These are phyloP conservation scores for Mesochorus sp. DNA, from an alignment of 2,888 invertebrate species.

Conservation along the genomic window DNA sequence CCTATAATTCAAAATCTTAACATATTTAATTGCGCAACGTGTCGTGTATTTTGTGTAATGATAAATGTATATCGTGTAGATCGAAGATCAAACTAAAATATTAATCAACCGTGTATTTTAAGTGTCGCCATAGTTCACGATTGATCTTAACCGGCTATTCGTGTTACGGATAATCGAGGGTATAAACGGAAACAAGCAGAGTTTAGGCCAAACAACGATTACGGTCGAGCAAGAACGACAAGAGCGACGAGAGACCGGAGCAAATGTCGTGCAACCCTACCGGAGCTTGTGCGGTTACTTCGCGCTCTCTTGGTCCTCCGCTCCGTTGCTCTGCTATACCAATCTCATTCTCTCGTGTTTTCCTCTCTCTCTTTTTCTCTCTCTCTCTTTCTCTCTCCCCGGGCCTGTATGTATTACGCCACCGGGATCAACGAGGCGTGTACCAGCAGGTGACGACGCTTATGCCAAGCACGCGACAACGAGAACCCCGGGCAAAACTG, in stretches of 20 bases:
- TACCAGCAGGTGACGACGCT: constrained; percentile 74
- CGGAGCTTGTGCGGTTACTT: constrained; percentile 57
- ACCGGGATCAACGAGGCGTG: constrained; percentile 70
- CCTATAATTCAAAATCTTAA: background rate
- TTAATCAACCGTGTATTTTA: background rate
- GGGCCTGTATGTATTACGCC: constrained; percentile 7
- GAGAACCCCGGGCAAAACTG: constrained; percentile 67
- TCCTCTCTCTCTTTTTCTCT: constrained; percentile 10
- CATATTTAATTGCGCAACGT: background rate
- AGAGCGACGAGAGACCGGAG: constrained; percentile 30
- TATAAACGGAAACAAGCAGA: constrained; percentile 30
- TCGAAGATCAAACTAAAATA: background rate
- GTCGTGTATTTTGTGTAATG: background rate
- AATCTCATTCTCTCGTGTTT: background rate
- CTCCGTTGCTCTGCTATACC: constrained; percentile 37
- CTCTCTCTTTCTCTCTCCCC: constrained; percentile 7
- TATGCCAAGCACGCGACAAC: constrained; percentile 68
- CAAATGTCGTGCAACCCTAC: constrained; percentile 35
- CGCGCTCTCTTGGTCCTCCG: constrained; percentile 50
- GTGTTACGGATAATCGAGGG: constrained; percentile 3
- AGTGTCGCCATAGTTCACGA: background rate
- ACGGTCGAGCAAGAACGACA: constrained; percentile 28
- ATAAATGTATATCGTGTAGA: background rate
- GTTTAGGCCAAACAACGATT: constrained; percentile 43
- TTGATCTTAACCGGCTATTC: constrained; percentile 4